Conservation (phyloP, 2,888 invertebrate species). For the Philhelius pedissequus region DNA sequence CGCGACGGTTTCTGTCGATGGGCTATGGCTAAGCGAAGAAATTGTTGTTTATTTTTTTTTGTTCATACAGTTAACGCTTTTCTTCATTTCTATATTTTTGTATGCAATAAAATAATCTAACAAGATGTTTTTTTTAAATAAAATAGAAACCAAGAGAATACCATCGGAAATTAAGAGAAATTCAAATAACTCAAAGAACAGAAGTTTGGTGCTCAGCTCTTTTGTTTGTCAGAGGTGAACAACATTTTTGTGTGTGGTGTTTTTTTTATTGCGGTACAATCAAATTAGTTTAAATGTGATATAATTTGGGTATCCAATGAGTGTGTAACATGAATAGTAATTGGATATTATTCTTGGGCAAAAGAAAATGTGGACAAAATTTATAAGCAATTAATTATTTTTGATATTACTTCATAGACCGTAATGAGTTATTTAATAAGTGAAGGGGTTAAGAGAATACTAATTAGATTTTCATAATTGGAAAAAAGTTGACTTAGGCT, state of each 20-base stretch:
- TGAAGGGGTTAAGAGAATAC: not conserved
- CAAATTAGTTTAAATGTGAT: constrained; percentile 20
- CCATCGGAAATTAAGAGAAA: not conserved
- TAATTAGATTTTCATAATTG: not conserved
- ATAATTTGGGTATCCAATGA: constrained; percentile 34
- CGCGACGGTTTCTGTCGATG: not conserved
- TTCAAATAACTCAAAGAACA: not conserved
- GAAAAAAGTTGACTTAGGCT: not conserved
- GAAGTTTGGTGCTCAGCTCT: constrained; percentile 50
- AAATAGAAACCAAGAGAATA: not conserved
- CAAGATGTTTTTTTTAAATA: not conserved
- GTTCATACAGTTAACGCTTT: not conserved
- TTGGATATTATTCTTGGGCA: constrained; percentile 6
- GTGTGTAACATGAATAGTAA: constrained; percentile 58
- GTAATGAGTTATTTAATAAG: not conserved
- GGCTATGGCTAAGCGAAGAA: constrained; percentile 37
- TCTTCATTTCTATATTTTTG: not conserved
- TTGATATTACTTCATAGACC: not conserved
- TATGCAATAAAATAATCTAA: not conserved
- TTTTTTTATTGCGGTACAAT: not conserved
- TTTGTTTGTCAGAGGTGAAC: constrained; percentile 55
- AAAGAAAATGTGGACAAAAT: constrained; percentile 5
- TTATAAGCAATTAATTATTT: constrained; percentile 25
- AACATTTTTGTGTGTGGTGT: constrained; percentile 37
- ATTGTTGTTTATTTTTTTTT: not conserved